phyloP scores from a whole-genome alignment of 2,888 invertebrate species.

The Nezara viridula region DNA sequence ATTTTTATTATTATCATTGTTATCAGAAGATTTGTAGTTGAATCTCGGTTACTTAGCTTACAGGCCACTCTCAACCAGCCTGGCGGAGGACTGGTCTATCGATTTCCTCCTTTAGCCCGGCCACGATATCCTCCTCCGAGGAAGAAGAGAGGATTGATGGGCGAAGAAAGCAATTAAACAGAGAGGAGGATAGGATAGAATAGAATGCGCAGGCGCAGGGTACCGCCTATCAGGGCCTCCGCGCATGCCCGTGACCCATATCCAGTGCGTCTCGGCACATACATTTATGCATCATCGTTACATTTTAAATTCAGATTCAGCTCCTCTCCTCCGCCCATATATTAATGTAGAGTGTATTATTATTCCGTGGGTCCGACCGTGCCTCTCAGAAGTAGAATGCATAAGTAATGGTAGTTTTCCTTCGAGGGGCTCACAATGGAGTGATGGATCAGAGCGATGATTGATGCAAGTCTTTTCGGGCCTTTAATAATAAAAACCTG shows the following conservation, averaged over 20 bases:
- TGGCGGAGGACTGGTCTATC: not conserved
- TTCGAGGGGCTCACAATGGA: slow-evolving; percentile 59
- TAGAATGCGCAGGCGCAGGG: slow-evolving; percentile 55
- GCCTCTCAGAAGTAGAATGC: slow-evolving; percentile 66
- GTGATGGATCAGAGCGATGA: slow-evolving; percentile 66
- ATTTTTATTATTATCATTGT: not conserved
- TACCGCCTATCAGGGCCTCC: slow-evolving; percentile 53
- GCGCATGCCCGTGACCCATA: slow-evolving; percentile 60
- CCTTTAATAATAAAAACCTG: slow-evolving; percentile 37
- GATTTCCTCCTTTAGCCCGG: not conserved
- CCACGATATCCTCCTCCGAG: slow-evolving; percentile 3
- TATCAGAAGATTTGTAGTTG: no score
- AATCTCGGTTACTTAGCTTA: not conserved
- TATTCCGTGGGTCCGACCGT: slow-evolving; percentile 66
- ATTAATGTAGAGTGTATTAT: slow-evolving; percentile 75
- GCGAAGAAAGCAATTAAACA: slow-evolving; percentile 47
- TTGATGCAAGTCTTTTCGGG: slow-evolving; percentile 65
- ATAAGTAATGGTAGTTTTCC: slow-evolving; percentile 66
- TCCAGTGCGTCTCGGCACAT: slow-evolving; percentile 69
- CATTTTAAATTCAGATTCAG: slow-evolving; percentile 71
- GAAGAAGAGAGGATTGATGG: slow-evolving; percentile 44
- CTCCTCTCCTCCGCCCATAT: slow-evolving; percentile 70
- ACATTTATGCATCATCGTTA: slow-evolving; percentile 71
- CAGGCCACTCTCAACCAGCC: not conserved
- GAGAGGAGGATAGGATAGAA: slow-evolving; percentile 45